Evolutionary conservation across 2,113 vertebrate genomes (phyloP).

Genomic region (Amblyornis subalaris): DNA sequence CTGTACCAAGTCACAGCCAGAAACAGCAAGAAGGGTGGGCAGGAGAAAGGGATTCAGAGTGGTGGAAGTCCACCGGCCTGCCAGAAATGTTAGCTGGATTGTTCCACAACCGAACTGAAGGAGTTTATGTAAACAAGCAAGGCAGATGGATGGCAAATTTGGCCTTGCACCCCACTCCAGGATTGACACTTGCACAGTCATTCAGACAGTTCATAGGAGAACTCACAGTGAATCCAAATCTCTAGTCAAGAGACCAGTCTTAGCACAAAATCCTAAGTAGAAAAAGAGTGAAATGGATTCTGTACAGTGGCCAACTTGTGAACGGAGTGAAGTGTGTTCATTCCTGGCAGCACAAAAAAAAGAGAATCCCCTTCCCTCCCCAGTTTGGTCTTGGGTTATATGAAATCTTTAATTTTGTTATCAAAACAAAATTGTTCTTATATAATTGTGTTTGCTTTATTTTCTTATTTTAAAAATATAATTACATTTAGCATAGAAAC

Average conservation of each 20-base stretch:
- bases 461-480: background rate
- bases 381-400: background rate
- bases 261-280: background rate
- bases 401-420: background rate
- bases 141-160: background rate
- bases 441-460: background rate
- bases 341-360: background rate
- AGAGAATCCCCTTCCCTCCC: background rate
- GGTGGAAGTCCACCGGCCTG: background rate
- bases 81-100: background rate
- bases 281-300: background rate
- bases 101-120: background rate
- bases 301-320: background rate
- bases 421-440: background rate
- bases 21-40: background rate
- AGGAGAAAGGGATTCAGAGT: background rate
- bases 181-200: background rate
- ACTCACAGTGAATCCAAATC: background rate
- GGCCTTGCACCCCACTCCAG: background rate
- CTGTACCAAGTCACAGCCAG: background rate
- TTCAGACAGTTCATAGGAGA: background rate
- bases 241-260: background rate
- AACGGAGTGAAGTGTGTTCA: background rate
- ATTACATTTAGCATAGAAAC: background rate
- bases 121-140: background rate